These are phyloP conservation scores for Apeira syringaria DNA, from an alignment of 2,888 invertebrate genomes.

Conservation along the genomic window DNA sequence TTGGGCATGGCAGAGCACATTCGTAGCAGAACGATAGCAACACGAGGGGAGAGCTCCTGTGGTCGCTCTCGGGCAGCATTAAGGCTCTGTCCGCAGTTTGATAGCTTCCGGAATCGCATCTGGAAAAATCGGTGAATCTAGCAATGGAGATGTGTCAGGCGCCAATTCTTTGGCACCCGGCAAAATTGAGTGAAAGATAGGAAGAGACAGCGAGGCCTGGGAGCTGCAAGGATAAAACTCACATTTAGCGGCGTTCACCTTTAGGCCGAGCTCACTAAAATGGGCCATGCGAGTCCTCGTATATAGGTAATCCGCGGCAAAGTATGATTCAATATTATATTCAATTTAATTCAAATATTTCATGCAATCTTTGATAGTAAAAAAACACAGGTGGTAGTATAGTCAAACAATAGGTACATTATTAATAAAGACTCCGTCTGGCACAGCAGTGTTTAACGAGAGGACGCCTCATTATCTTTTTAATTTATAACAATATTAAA, in stretches of 20 bases:
- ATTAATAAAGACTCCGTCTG: too few species aligned
- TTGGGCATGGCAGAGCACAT: background rate
- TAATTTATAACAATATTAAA: too few species aligned
- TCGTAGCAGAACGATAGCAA: background rate
- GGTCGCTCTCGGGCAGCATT: background rate
- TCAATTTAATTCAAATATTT: too few species aligned
- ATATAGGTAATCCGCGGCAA: too few species aligned
- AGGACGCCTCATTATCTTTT: too few species aligned
- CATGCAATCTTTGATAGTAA: too few species aligned
- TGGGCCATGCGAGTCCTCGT: too few species aligned
- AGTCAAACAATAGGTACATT: too few species aligned
- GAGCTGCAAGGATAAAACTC: background rate
- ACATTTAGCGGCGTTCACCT: background rate
- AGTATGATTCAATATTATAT: too few species aligned
- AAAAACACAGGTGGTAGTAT: too few species aligned
- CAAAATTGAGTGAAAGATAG: background rate
- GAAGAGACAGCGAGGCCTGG: background rate
- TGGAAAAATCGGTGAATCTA: background rate
- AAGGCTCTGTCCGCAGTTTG: background rate
- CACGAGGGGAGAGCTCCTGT: background rate
- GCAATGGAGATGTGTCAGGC: background rate
- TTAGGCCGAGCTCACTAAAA: background rate
- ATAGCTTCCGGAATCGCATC: background rate
- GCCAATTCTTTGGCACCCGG: background rate
- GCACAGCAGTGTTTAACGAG: too few species aligned